Conservation (phyloP, 2,797 vertebrate genomes). For the Anabas testudineus region DNA sequence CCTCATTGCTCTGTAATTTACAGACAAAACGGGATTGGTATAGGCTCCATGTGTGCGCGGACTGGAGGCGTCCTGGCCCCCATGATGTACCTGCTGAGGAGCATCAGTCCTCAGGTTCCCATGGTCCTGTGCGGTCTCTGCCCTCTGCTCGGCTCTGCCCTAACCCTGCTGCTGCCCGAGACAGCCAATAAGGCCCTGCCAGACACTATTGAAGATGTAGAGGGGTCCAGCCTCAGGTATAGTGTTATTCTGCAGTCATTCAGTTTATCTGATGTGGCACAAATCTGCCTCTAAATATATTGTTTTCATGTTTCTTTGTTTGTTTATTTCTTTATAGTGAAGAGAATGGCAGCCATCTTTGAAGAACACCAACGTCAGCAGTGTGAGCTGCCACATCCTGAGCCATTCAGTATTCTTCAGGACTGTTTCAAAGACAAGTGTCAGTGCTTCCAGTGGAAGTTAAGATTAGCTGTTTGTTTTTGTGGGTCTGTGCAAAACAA, state of each 20-base stretch:
- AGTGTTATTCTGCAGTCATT: neutral
- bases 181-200: constrained; percentile 76
- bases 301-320: neutral
- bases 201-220: constrained; percentile 77
- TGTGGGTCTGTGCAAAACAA: constrained; percentile 8
- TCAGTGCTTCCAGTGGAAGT: constrained; percentile 45
- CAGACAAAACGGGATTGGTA: constrained; percentile 82
- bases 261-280: neutral
- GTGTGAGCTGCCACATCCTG: neutral
- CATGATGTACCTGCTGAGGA: constrained; percentile 71
- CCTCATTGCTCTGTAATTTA: constrained; percentile 1
- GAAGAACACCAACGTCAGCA: neutral
- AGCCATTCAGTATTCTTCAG: constrained; percentile 6
- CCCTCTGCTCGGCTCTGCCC: constrained; percentile 73
- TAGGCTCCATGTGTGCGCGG: constrained; percentile 80
- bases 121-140: constrained; percentile 81
- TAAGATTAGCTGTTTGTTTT: constrained; percentile 24
- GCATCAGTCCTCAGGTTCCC: constrained; percentile 65
- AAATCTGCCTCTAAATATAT: neutral
- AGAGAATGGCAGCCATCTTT: constrained; percentile 13
- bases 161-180: constrained; percentile 79
- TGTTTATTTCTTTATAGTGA: constrained; percentile 46
- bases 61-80: constrained; percentile 78
- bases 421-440: constrained; percentile 9
- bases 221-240: constrained; percentile 61